These are phyloP conservation scores for Channa maculata DNA, from an alignment of 2,113 vertebrate genomes.

Conservation along the genomic window DNA sequence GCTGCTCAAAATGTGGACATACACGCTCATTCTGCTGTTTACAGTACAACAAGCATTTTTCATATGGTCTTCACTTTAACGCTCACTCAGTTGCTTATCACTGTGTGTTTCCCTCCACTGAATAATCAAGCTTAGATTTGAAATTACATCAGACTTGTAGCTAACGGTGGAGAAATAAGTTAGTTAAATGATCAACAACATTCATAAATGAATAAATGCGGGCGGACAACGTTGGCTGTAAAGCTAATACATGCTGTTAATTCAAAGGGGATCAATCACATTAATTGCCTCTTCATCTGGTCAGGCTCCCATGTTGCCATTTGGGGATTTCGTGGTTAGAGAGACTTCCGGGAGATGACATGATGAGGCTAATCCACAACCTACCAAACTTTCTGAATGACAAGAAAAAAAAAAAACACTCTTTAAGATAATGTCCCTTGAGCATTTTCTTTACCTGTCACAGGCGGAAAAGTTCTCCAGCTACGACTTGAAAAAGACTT, in stretches of 20 bases:
- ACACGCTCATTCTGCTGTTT: too few species aligned
- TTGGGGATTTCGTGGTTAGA: background rate
- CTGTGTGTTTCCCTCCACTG: too few species aligned
- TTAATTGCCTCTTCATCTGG: constrained; percentile 18
- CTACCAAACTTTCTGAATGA: background rate
- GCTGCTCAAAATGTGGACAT: too few species aligned
- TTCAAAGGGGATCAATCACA: constrained; percentile 25
- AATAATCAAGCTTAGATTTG: background rate
- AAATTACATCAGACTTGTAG: background rate
- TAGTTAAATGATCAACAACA: background rate
- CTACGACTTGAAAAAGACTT: background rate
- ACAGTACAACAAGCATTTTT: too few species aligned
- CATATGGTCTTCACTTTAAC: too few species aligned
- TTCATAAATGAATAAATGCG: constrained; percentile 3
- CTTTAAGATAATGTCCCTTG: background rate
- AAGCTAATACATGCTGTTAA: constrained; percentile 13
- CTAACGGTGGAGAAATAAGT: background rate
- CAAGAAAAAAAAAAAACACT: background rate
- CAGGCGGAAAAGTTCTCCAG: background rate
- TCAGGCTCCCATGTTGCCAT: background rate
- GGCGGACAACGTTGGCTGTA: constrained; percentile 5
- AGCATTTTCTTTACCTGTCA: background rate
- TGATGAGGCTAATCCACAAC: background rate
- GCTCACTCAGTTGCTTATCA: background rate
- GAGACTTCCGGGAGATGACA: background rate